phyloP scores from a whole-genome alignment of 2,888 invertebrate species.

The Notodromas monacha region DNA sequence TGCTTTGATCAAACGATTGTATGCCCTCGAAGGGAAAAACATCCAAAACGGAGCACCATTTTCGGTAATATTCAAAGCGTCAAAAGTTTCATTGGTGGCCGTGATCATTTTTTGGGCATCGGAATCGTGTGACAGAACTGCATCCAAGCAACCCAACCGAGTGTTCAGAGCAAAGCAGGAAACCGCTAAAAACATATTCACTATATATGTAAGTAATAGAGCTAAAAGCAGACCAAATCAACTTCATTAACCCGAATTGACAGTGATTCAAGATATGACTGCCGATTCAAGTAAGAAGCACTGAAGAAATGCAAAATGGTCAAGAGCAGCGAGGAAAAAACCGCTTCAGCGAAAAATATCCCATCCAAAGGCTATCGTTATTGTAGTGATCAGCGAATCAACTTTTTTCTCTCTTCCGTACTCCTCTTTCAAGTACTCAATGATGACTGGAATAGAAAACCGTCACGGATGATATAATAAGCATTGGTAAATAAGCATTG shows the following conservation, averaged over 20 bases:
- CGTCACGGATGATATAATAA: no score
- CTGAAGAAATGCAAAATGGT: not conserved
- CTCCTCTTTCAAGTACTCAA: no score
- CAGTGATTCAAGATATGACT: not conserved
- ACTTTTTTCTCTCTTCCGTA: no score
- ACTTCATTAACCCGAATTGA: no score
- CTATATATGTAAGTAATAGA: no score
- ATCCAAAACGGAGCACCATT: slow-evolving; percentile 15
- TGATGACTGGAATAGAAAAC: no score
- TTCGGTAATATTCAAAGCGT: slow-evolving; percentile 13
- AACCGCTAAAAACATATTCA: not conserved
- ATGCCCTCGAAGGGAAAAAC: slow-evolving; percentile 15
- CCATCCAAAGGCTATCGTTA: no score
- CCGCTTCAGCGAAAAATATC: no score
- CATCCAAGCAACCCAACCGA: not conserved
- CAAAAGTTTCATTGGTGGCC: slow-evolving; percentile 14
- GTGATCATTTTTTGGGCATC: slow-evolving; percentile 15
- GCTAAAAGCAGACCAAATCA: no score
- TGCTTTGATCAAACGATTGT: slow-evolving; percentile 12
- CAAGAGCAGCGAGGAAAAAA: no score
- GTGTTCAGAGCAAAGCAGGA: not conserved
- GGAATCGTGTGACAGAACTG: slow-evolving; percentile 8
- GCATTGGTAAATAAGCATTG: no score
- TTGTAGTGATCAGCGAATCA: no score
- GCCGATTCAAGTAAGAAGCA: not conserved